phyloP scores from a whole-genome alignment of 2,113 vertebrate genomes.

The Chunga burmeisteri region DNA sequence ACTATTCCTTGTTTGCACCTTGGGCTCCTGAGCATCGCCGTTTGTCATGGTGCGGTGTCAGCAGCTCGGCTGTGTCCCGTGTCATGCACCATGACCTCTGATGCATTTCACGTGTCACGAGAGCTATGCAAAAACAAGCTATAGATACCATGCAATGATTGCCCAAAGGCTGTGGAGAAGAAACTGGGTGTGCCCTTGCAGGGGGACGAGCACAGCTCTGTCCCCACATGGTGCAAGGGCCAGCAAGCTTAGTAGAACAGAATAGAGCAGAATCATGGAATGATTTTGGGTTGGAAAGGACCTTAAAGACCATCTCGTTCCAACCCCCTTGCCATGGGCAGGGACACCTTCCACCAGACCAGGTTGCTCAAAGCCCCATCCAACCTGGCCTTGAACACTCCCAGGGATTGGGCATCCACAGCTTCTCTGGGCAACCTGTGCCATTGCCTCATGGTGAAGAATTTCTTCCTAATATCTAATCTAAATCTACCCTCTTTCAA shows the following conservation, averaged over 20 bases:
- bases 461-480: rapidly evolving
- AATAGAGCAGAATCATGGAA: rapidly evolving
- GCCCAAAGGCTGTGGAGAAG: neutral
- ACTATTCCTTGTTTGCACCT: rapidly evolving
- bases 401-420: neutral
- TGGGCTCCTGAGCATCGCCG: rapidly evolving
- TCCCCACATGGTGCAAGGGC: rapidly evolving
- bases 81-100: rapidly evolving
- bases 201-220: neutral
- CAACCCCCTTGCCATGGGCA: rapidly evolving
- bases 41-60: rapidly evolving
- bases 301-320: neutral
- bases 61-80: rapidly evolving
- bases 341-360: neutral
- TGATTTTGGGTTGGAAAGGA: neutral
- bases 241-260: rapidly evolving
- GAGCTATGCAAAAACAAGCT: rapidly evolving
- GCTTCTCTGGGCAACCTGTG: neutral
- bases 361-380: neutral
- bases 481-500: neutral
- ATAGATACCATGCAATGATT: rapidly evolving
- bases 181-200: rapidly evolving
- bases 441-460: neutral
- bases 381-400: rapidly evolving
- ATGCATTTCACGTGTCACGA: rapidly evolving